Base-by-base conservation (phyloP, 2,113 vertebrate species). In the Siniperca chuatsi region DNA sequence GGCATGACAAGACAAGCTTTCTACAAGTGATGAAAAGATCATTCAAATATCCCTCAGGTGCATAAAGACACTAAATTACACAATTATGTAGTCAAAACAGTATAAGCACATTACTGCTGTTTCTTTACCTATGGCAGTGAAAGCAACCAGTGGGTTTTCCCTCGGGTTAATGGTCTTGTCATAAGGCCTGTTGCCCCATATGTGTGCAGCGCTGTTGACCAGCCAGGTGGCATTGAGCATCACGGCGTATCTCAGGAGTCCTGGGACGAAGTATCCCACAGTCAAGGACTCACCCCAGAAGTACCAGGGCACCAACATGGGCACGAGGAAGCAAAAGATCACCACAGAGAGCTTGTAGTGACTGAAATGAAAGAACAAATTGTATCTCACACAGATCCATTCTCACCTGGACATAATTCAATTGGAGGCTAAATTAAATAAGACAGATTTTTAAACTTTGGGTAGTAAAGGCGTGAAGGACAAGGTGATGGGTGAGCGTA, bases 181-280 rank as follows among this genome's bases (percentile, higher is more conserved):
- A 1, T 98, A 99, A 0, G 98, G 98, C 62, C 97, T 96, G 93
- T 96, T 97, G 64, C 98, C 98, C 62, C 96, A 99, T 91, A 99
- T 97, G 86, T 99, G 98, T n/a, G 98, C 98, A 1, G 97, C 97
- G 4, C 97, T 99, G 94, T 99, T 99, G 89, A 99, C 98, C 81
- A 99, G 88, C 98, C 98, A 99, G 67, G 96, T 96, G 87, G 94
- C 95, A 9, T 99, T 98, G 74, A 99, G 97, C 48, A 95, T 94
- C 18, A 95, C 0, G 0, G 96, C 0, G 0, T 98, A 98, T 72
- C 98, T 96, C 87, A 99, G 73, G 71, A 99, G 84, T 33, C 96
- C 91, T n/a, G 97, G 94, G 7, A 99, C 79, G 3, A 95, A 98
- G 90, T 97, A 95, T 62, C 91, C 96, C 84, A 94, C 92, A 37